A percentile compares a stretch with the other conserved stretches of the same genome.
These are phyloP conservation scores for Eristalinus sepulchralis DNA, from an alignment of 2,888 invertebrate genomes.

Conservation along the genomic window DNA sequence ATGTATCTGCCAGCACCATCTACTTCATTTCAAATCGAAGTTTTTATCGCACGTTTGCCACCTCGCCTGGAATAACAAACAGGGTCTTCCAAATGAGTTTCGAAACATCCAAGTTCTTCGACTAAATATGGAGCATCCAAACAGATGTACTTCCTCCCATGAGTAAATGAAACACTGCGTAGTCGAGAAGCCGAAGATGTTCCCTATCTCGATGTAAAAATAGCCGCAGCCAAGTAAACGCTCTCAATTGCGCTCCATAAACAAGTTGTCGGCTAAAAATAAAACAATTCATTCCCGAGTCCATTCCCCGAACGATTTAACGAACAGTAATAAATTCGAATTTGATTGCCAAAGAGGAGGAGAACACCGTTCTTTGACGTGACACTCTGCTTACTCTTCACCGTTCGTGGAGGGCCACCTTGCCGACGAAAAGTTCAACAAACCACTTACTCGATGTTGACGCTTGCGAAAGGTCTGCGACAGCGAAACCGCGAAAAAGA, in stretches of 20 bases:
- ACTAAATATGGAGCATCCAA: background rate
- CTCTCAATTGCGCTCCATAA: constrained; percentile 13
- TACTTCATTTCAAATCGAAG: background rate
- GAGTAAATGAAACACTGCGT: too few species aligned
- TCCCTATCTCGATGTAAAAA: constrained; percentile 11
- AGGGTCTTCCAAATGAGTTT: constrained; percentile 5
- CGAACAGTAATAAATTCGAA: background rate
- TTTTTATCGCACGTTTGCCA: background rate
- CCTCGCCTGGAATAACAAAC: background rate
- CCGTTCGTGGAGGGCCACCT: background rate
- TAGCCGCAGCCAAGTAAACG: constrained; percentile 16
- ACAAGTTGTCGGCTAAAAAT: constrained; percentile 3
- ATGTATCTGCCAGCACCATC: background rate
- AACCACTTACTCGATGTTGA: constrained; percentile 23
- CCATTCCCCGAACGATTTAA: background rate
- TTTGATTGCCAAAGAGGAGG: background rate
- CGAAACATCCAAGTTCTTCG: background rate
- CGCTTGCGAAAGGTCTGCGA: constrained; percentile 26
- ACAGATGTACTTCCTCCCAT: too few species aligned
- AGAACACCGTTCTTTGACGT: background rate
- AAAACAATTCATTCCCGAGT: background rate
- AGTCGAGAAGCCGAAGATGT: background rate
- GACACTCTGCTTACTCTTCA: background rate
- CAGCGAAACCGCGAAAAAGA: constrained; percentile 15
- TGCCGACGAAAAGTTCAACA: constrained; percentile 41